Conservation (phyloP, 1,140 invertebrate genomes). For the Lysiphlebus fabarum region DNA sequence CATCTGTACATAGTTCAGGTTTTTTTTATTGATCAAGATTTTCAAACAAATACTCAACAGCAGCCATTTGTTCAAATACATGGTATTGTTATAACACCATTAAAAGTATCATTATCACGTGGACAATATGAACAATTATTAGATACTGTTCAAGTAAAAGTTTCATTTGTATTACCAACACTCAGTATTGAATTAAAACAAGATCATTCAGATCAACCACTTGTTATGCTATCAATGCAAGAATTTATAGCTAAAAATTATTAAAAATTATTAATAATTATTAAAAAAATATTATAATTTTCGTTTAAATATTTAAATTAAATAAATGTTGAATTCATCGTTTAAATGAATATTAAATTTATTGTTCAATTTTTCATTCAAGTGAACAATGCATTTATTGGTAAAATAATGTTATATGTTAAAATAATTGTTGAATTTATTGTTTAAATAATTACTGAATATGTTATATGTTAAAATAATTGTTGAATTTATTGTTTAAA, state of each 20-base stretch:
- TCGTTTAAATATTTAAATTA: too few species aligned
- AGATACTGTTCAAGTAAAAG: conserved; percentile 66
- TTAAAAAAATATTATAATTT: too few species aligned
- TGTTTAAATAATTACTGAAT: too few species aligned
- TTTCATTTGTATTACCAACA: conserved; percentile 69
- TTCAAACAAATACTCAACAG: conserved; percentile 19
- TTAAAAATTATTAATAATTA: conserved; percentile 63
- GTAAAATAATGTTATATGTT: too few species aligned
- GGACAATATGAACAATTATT: conserved; percentile 86
- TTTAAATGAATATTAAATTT: too few species aligned
- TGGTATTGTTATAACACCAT: conserved; percentile 76
- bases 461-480: too few species aligned
- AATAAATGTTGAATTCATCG: too few species aligned
- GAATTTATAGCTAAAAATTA: conserved; percentile 78
- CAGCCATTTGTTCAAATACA: conserved; percentile 60
- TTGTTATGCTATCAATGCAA: conserved; percentile 78
- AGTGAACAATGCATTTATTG: too few species aligned
- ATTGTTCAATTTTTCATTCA: too few species aligned
- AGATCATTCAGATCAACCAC: conserved; percentile 64
- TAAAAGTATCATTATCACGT: conserved; percentile 81
- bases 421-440: too few species aligned
- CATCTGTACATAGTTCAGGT: conserved; percentile 37
- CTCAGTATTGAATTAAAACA: conserved; percentile 71
- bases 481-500: too few species aligned
- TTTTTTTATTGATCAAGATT: conserved; percentile 45